A percentile compares a stretch with the other conserved stretches of the same genome.
phyloP scores from a whole-genome alignment of 2,113 vertebrate species.

The Ondatra zibethicus region DNA sequence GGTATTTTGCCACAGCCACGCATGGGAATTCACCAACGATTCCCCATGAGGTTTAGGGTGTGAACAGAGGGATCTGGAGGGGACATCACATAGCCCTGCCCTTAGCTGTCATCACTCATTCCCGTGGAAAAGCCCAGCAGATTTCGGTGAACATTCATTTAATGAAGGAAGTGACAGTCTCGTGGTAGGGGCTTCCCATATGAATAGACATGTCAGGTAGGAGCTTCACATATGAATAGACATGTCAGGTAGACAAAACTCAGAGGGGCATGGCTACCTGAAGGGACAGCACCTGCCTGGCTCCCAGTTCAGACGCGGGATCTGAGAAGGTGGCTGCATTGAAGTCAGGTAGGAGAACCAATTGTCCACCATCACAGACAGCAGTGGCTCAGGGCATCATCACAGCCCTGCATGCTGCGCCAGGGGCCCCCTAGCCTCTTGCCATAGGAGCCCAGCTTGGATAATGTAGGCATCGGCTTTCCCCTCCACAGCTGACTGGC shows the following conservation, averaged over 20 bases:
- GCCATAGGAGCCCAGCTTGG: neutral
- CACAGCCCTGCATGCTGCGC: neutral
- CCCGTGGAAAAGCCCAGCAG: neutral
- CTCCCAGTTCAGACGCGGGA: neutral
- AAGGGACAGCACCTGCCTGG: neutral
- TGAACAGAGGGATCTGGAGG: neutral
- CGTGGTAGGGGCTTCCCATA: neutral
- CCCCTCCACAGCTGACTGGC: slow-evolving; percentile 23
- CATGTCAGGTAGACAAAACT: neutral
- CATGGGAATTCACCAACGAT: too few species aligned
- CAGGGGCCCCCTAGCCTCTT: neutral
- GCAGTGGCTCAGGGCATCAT: neutral
- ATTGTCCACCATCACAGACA: neutral
- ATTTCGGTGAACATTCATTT: neutral
- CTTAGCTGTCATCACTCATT: neutral
- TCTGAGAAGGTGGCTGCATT: neutral
- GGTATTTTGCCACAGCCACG: too few species aligned
- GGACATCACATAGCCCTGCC: neutral
- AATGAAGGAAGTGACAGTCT: neutral
- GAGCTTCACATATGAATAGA: slow-evolving; percentile 1
- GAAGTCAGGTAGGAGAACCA: neutral
- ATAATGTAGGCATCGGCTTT: neutral
- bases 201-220: neutral
- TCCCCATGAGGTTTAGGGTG: neutral
- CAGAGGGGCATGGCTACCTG: neutral